Conservation (phyloP, 2,113 vertebrate species). For the Loxodonta africana region DNA sequence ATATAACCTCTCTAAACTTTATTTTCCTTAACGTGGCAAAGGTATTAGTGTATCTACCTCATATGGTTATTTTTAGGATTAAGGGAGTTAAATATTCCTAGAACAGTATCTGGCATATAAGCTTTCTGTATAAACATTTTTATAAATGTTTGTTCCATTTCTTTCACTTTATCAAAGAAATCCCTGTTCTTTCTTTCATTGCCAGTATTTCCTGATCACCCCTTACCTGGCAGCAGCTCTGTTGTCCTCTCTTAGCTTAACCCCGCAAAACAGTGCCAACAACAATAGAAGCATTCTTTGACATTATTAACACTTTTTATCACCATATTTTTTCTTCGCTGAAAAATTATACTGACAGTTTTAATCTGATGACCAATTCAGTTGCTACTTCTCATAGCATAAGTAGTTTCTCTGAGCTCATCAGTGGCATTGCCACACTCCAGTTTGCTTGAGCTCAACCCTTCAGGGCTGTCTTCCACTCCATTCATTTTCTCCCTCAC, state of each 20-base stretch:
- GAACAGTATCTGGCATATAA: background rate
- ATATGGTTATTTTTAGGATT: constrained; percentile 17
- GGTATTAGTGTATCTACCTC: background rate
- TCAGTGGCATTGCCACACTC: background rate
- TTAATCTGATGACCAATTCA: constrained; percentile 11
- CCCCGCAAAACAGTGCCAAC: background rate
- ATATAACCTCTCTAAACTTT: background rate
- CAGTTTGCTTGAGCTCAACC: background rate
- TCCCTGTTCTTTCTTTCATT: background rate
- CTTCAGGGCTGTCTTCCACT: background rate
- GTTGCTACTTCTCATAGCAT: background rate
- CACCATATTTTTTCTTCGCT: background rate
- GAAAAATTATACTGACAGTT: background rate
- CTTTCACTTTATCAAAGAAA: constrained; percentile 21
- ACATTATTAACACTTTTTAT: background rate
- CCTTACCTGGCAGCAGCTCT: background rate
- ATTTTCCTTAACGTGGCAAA: constrained; percentile 17
- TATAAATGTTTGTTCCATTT: background rate
- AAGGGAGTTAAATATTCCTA: background rate
- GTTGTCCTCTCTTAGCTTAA: background rate
- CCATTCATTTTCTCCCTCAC: background rate
- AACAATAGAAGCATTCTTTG: background rate
- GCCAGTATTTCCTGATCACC: background rate
- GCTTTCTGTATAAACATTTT: background rate
- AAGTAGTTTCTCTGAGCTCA: background rate